Evolutionary conservation across 2,797 vertebrate species (phyloP), one percentile per base, ranked within the genome.

Genomic region (Oophaga sylvatica): DNA sequence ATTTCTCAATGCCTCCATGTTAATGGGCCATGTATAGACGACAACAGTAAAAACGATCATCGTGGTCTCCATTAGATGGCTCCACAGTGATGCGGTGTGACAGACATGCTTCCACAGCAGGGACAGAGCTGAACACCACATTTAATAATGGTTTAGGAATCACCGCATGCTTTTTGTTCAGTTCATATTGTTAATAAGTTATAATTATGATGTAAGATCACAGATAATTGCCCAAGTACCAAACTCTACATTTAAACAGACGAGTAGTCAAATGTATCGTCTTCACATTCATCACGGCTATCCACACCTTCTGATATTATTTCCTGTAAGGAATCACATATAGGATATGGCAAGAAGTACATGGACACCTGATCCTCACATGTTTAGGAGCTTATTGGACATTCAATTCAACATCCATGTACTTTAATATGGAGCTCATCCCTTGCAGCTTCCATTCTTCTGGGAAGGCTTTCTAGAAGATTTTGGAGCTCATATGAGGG

Each of bases 61-160:
- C 35, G 35, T 41, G 31, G 41, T 26, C 19, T 62, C 10, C 82
- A 84, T 68, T 84, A 84, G 82, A 35, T 84, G 82, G 68, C 68
- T 10, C 56, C 29, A 35, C 75, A 41, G 56, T 60, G 62, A 70
- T 45, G 41, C 26, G 5, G 5, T 7, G 1, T 45, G 13, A 35
- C 41, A 80, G 31, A 71, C 3, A 8, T 8, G n/a, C 65, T 82
- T 62, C 3, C 59, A 41, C 13, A 63, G 13, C 0, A 63, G 19
- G 60, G 45, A 45, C 60, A 22, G n/a, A 45, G 35, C 59, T 62
- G 62, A 62, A 62, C 15, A 60, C 5, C 3, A 35, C 19, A 17
- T 80, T 62, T 5, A 29, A 17, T 5, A 59, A 78, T 29, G 57
- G 9, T n/a, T 9, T 53, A n/a, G 53, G 70, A 45, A 45, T 78